A percentile compares a stretch with the other conserved stretches of the same genome.
Conservation (phyloP, 2,113 vertebrate species). For the Pandion haliaetus region DNA sequence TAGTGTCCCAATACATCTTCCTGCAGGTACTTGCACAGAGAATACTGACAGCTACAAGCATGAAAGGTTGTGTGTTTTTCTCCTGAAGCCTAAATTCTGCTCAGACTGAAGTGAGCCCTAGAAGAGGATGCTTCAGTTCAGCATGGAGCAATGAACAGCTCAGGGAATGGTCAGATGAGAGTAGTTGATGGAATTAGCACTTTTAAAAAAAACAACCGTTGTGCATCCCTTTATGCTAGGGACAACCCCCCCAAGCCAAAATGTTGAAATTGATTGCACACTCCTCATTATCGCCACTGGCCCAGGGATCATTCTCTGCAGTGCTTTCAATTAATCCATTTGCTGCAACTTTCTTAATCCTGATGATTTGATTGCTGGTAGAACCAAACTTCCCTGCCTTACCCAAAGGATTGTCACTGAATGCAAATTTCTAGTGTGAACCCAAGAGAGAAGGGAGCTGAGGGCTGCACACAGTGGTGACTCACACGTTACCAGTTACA, state of each 20-base stretch:
- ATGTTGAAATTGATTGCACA: background rate
- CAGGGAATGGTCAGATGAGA: background rate
- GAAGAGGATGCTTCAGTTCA: background rate
- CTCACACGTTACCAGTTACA: accelerated
- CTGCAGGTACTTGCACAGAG: background rate
- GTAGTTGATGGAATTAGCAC: background rate
- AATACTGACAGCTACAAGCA: background rate
- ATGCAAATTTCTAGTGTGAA: background rate
- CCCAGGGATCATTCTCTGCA: background rate
- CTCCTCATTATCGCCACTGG: background rate
- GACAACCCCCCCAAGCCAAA: background rate
- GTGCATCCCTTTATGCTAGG: background rate
- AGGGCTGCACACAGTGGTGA: background rate
- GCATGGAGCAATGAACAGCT: background rate
- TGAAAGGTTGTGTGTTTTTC: background rate
- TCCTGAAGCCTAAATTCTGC: background rate
- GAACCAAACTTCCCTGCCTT: background rate
- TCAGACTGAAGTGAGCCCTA: background rate
- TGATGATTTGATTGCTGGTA: background rate
- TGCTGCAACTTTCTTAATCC: background rate
- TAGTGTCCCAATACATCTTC: background rate
- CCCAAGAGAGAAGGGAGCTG: background rate
- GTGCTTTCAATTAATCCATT: background rate
- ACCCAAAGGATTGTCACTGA: background rate
- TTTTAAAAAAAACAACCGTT: background rate